These are phyloP conservation scores for Leptopilina clavipes DNA, from an alignment of 1,140 invertebrate species.

Conservation along the genomic window DNA sequence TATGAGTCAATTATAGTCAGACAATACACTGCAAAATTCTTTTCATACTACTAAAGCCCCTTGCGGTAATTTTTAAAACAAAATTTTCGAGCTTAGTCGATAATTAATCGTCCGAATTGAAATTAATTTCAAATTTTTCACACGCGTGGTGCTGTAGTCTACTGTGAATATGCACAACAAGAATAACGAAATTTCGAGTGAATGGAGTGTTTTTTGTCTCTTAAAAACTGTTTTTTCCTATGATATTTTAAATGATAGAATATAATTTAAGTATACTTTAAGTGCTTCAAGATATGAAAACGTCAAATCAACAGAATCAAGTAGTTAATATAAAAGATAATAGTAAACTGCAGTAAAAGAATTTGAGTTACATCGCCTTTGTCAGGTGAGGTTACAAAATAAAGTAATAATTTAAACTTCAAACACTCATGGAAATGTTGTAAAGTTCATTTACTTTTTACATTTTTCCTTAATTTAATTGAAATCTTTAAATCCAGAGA, in stretches of 20 bases:
- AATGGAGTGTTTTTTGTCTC: not conserved
- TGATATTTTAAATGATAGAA: not conserved
- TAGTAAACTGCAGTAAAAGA: not conserved
- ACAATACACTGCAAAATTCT: too few relatives aligned
- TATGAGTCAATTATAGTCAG: too few relatives aligned
- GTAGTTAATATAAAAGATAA: not conserved
- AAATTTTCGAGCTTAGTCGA: too few relatives aligned
- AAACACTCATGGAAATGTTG: not conserved
- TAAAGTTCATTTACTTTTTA: not conserved
- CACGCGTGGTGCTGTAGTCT: too few relatives aligned
- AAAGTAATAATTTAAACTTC: conserved; percentile 5
- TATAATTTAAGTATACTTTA: conserved; percentile 3
- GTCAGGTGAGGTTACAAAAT: conserved; percentile 40
- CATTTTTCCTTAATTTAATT: not conserved
- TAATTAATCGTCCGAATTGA: too few relatives aligned
- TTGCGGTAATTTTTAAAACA: too few relatives aligned
- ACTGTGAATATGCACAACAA: not conserved
- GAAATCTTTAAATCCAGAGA: not conserved
- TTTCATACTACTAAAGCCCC: too few relatives aligned
- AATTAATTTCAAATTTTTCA: too few relatives aligned
- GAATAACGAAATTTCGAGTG: not conserved
- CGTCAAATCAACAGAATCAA: not conserved
- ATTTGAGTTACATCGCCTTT: conserved; percentile 17
- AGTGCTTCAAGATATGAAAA: not conserved
- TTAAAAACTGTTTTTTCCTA: not conserved